These are phyloP conservation scores for Saguinus imperator DNA, from an alignment of 2,113 vertebrate species.

Conservation along the genomic window DNA sequence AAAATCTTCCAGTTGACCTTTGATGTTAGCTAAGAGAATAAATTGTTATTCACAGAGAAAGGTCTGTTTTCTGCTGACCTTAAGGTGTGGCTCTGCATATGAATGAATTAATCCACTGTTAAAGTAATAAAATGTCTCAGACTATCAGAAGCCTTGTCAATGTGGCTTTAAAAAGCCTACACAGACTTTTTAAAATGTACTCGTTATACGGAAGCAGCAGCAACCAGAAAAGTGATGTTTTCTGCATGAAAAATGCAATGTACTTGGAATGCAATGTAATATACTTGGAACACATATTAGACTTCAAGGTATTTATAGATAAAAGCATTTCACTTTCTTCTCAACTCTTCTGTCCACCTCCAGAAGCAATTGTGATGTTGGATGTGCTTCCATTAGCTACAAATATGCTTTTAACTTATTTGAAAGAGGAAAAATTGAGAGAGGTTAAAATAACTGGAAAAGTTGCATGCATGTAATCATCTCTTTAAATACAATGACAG, in stretches of 20 bases:
- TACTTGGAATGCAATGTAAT: too few species aligned
- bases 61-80: not conserved
- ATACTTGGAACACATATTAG: not conserved
- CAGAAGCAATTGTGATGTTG: not conserved
- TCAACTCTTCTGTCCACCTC: not conserved
- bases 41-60: not conserved
- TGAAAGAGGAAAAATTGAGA: not conserved
- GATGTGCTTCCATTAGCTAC: not conserved
- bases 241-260: not conserved
- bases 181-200: not conserved
- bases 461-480: not conserved
- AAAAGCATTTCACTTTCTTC: not conserved
- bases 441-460: not conserved
- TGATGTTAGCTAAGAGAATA: not conserved
- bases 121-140: not conserved
- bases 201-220: not conserved
- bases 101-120: not conserved
- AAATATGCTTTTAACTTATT: not conserved
- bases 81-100: not conserved
- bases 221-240: not conserved
- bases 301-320: not conserved
- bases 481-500: not conserved
- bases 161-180: not conserved
- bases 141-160: not conserved
- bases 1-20: not conserved